These are phyloP conservation scores for Diaprepes abbreviatus DNA, from an alignment of 2,888 invertebrate genomes.

Conservation along the genomic window DNA sequence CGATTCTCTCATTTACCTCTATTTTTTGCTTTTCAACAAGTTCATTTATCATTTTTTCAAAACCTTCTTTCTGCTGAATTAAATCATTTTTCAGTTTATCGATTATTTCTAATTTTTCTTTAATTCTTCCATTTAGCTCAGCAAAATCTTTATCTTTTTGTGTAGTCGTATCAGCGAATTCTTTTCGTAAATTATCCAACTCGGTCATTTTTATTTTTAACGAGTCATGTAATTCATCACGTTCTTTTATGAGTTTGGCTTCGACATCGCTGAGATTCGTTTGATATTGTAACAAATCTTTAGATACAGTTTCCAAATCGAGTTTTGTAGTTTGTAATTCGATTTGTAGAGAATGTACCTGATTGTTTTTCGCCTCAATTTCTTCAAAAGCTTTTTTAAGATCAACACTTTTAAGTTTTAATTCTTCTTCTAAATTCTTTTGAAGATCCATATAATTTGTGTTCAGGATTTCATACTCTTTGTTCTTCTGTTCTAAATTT, in stretches of 20 bases:
- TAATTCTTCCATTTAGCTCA: constrained; percentile 61
- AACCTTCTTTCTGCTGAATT: constrained; percentile 29
- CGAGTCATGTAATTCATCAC: constrained; percentile 62
- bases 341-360: constrained; percentile 62
- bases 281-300: constrained; percentile 64
- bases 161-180: constrained; percentile 53
- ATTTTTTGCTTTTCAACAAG: constrained; percentile 32
- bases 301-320: constrained; percentile 57
- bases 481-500: constrained; percentile 32
- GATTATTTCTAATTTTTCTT: constrained; percentile 41
- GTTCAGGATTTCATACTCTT: constrained; percentile 22
- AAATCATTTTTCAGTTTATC: constrained; percentile 47
- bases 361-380: constrained; percentile 58
- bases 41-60: constrained; percentile 32
- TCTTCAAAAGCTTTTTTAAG: constrained; percentile 26
- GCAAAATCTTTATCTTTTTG: constrained; percentile 67
- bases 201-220: constrained; percentile 63
- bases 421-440: constrained; percentile 28
- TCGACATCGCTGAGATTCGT: constrained; percentile 61
- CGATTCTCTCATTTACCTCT: constrained; percentile 29
- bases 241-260: constrained; percentile 60
- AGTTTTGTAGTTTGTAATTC: constrained; percentile 62
- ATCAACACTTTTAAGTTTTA: constrained; percentile 19
- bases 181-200: constrained; percentile 63
- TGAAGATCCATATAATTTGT: constrained; percentile 9